phyloP scores from a whole-genome alignment of 2,888 invertebrate species.

The Heliothis peltigera region DNA sequence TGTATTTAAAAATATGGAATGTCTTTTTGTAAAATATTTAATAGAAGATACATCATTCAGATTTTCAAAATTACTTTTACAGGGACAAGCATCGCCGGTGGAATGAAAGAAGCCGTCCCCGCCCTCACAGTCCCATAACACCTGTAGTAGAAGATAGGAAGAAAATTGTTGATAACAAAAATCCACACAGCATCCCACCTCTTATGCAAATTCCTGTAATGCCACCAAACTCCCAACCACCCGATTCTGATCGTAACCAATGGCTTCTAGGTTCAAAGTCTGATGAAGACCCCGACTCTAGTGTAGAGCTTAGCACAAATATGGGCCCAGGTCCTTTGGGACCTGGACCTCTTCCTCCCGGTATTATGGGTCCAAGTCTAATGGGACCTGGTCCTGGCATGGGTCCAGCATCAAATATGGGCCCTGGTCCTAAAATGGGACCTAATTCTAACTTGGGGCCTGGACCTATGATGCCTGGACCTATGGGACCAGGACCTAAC shows the following conservation, averaged over 20 bases:
- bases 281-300: constrained; percentile 69
- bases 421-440: constrained; percentile 54
- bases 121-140: constrained; percentile 75
- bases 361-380: constrained; percentile 61
- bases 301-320: constrained; percentile 60
- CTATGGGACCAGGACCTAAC: constrained; percentile 54
- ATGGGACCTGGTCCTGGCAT: constrained; percentile 50
- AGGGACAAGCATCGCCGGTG: constrained; percentile 81
- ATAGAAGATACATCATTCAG: background rate
- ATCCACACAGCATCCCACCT: constrained; percentile 71
- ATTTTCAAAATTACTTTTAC: constrained; percentile 42
- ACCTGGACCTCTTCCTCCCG: constrained; percentile 64
- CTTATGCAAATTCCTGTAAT: constrained; percentile 82
- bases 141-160: constrained; percentile 77
- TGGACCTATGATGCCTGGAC: constrained; percentile 57
- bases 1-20: background rate
- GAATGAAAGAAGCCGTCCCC: constrained; percentile 77
- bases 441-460: constrained; percentile 57
- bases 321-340: constrained; percentile 58
- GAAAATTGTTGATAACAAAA: constrained; percentile 67
- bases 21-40: background rate
- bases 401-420: constrained; percentile 46
- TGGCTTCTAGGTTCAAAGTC: constrained; percentile 76
- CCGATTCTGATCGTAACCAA: constrained; percentile 70
- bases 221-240: constrained; percentile 73